phyloP scores from a whole-genome alignment of 2,888 invertebrate genomes.

The Yponomeuta evonymella region DNA sequence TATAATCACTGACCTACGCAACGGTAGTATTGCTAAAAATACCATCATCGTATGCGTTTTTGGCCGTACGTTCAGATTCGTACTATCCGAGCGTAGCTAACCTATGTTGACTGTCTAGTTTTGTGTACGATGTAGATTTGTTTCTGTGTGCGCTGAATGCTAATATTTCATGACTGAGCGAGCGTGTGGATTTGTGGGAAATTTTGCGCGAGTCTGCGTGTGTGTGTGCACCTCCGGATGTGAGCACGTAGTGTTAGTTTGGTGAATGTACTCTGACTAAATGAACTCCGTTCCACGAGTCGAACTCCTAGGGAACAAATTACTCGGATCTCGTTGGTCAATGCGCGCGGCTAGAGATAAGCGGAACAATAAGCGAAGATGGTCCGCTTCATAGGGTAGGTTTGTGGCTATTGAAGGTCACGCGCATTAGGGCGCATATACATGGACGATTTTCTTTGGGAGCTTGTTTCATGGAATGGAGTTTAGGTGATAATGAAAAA shows the following conservation, averaged over 20 bases:
- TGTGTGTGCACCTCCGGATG: conserved; percentile 56
- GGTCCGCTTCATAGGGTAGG: too few relatives aligned
- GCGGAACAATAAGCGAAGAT: too few relatives aligned
- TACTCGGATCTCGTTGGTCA: too few relatives aligned
- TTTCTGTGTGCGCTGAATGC: conserved; percentile 30
- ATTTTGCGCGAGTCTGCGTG: conserved; percentile 39
- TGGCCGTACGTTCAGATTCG: conserved; percentile 6
- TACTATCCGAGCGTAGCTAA: background rate
- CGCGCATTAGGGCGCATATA: too few relatives aligned
- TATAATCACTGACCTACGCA: conserved; percentile 61
- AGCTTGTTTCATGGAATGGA: too few relatives aligned
- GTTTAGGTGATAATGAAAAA: too few relatives aligned
- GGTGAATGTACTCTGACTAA: conserved; percentile 63
- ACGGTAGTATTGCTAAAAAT: conserved; percentile 62
- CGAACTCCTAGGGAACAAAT: too few relatives aligned
- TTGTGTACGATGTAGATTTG: conserved; percentile 23
- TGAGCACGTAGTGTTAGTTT: conserved; percentile 60
- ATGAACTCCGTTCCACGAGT: too few relatives aligned
- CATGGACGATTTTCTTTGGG: too few relatives aligned
- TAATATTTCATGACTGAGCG: conserved; percentile 29
- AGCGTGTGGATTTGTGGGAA: conserved; percentile 39
- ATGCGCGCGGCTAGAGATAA: too few relatives aligned
- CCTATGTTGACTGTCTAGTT: conserved; percentile 17
- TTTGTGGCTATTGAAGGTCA: too few relatives aligned
- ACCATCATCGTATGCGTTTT: conserved; percentile 23